Percentiles rank a stretch among this genome's conserved stretches.
Evolutionary conservation across 2,888 invertebrate species (phyloP).

Genomic region (Conus canariensis): DNA sequence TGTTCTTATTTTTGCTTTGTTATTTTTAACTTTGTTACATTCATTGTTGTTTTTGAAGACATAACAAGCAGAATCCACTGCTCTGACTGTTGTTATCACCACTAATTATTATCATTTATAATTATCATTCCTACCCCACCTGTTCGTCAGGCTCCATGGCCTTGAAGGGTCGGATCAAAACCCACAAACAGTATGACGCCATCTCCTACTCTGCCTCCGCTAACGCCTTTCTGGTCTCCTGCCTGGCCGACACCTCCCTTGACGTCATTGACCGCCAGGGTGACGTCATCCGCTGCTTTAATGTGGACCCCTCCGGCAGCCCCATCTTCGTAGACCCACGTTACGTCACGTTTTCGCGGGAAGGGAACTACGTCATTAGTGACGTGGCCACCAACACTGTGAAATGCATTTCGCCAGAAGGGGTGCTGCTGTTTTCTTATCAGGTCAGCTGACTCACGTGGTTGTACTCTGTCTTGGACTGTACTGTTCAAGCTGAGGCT

Average conservation of each 20-base stretch:
- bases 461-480: too few relatives aligned
- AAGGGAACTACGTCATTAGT: slow-evolving; percentile 64
- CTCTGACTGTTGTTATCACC: neutral
- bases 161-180: slow-evolving; percentile 61
- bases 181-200: slow-evolving; percentile 68
- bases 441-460: neutral
- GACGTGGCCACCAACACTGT: slow-evolving; percentile 61
- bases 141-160: slow-evolving; percentile 53
- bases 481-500: too few relatives aligned
- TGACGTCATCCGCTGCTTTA: slow-evolving; percentile 59
- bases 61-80: too few relatives aligned
- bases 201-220: slow-evolving; percentile 59
- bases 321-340: slow-evolving; percentile 63
- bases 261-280: slow-evolving; percentile 66
- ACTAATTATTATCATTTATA: neutral
- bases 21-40: too few relatives aligned
- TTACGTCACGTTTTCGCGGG: slow-evolving; percentile 62
- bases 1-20: too few relatives aligned
- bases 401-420: slow-evolving; percentile 60
- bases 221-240: slow-evolving; percentile 62
- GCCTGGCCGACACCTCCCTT: slow-evolving; percentile 59
- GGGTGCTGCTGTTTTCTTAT: slow-evolving; percentile 60
- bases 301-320: slow-evolving; percentile 52
- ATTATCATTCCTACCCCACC: neutral
- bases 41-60: too few relatives aligned